These are phyloP conservation scores for Trichomalopsis sarcophagae DNA, from an alignment of 1,140 invertebrate genomes.

Conservation along the genomic window DNA sequence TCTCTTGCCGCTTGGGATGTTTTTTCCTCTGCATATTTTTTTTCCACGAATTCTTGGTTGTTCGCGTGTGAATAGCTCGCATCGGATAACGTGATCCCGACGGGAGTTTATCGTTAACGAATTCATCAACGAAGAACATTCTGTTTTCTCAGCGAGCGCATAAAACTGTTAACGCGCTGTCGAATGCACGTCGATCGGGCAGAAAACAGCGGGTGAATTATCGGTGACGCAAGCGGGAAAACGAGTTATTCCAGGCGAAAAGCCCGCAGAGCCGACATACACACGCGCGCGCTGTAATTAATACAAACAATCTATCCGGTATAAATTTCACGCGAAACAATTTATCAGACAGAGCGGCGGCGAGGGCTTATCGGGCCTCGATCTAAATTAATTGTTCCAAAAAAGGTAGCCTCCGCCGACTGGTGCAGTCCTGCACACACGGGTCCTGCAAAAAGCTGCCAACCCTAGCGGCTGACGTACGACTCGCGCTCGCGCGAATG, in stretches of 20 bases:
- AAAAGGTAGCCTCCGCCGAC: conserved; percentile 24
- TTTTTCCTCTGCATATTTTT: not conserved
- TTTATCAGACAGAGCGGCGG: conserved; percentile 1
- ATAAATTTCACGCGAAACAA: conserved; percentile 30
- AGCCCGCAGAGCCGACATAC: not conserved
- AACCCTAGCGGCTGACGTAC: too few relatives aligned
- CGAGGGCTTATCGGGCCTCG: not conserved
- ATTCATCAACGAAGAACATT: too few relatives aligned
- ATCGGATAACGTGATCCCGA: not conserved
- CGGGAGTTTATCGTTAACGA: too few relatives aligned
- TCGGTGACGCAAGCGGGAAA: not conserved
- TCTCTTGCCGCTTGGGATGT: not conserved
- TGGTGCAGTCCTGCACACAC: not conserved
- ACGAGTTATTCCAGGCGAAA: not conserved
- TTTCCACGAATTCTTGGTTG: not conserved
- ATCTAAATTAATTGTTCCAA: conserved; percentile 50
- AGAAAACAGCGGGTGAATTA: conserved; percentile 1
- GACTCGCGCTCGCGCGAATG: too few relatives aligned
- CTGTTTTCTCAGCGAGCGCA: not conserved
- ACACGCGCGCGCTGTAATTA: conserved; percentile 25
- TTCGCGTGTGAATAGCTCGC: not conserved
- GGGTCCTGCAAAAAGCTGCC: not conserved
- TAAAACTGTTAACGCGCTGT: not conserved
- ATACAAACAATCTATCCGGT: conserved; percentile 13
- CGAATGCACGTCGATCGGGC: not conserved